Base-by-base conservation (phyloP, 2,888 invertebrate species). In the Campoletis raptor region DNA sequence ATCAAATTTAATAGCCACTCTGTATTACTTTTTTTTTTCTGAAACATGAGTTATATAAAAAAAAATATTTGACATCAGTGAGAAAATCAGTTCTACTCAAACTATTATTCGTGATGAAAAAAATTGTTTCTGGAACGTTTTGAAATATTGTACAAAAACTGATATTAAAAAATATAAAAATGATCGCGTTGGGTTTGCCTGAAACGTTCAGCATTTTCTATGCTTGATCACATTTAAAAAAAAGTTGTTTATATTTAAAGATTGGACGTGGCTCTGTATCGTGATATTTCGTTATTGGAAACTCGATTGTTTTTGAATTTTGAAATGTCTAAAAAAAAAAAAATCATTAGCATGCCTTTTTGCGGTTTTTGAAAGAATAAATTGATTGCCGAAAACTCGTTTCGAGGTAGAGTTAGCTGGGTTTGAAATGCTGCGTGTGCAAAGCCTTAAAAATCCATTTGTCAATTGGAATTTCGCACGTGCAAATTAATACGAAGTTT, bases 401-500 rank as follows among this genome's bases (percentile, higher is more conserved):
- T 30, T 15, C 30, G 57, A 61, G 30, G 30, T 12, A 30, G 57
- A 24, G 24, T 12, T 24, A 15, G 30, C 61, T 4, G 7, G 61
- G 30, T 30, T 4, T 12, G 61, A 30, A 61, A 30, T 61, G 30
- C 30, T 15, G 30, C 61, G 61, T 30, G 61, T 30, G 61, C 30
- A 15, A 30, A 15, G 15, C 30, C 15, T 61, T 15, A 7, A 30
- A 30, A 61, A 61, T 61, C 30, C 5, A 7, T 30, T 61, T 30
- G n/a, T 61, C 30, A 61, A 61, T 61, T 7, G 42, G 15, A 74
- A 64, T 15, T 30, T 52, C 67, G 45, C 15, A 24, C 74, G 48
- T 77, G 52, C 72, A 57, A 64, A 83, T 77, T 30, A 42, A 67
- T 24, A 72, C 48, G 9, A 37, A 52, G 10, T 4, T 52, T n/a